phyloP scores from a whole-genome alignment of 2,797 vertebrate species.

The Sebastes melanostomus region DNA sequence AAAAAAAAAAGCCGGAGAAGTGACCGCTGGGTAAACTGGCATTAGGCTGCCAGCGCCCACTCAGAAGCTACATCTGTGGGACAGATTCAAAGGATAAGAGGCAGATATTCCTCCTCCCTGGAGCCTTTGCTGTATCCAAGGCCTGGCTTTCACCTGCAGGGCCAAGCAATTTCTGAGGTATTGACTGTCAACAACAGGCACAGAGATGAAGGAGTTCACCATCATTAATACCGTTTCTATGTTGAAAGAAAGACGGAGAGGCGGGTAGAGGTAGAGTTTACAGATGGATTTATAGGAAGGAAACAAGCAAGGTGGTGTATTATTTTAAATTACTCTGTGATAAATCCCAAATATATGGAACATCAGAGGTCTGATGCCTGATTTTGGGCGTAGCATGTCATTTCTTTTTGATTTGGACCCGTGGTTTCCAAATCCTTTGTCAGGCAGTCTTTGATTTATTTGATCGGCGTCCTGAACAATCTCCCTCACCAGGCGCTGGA shows the following conservation, averaged over 20 bases:
- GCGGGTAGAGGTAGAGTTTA: neutral
- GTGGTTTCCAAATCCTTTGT: neutral
- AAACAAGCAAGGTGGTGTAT: neutral
- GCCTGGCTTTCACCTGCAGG: slow-evolving; percentile 40
- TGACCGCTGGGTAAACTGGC: slow-evolving; percentile 43
- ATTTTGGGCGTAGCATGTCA: neutral
- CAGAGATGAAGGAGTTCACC: slow-evolving; percentile 22
- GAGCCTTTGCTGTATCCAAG: slow-evolving; percentile 1
- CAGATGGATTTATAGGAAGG: neutral
- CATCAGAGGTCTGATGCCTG: neutral
- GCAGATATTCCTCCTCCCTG: slow-evolving; percentile 17
- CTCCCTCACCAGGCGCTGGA: too few species aligned
- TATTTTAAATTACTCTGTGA: neutral
- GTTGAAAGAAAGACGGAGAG: neutral
- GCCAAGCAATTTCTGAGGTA: slow-evolving; percentile 3
- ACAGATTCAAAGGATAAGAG: slow-evolving; percentile 49
- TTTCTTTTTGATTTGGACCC: neutral
- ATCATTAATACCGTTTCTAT: slow-evolving; percentile 15
- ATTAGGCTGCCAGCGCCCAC: slow-evolving; percentile 46
- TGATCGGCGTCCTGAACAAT: too few species aligned
- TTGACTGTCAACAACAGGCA: slow-evolving; percentile 15
- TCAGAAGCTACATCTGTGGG: slow-evolving; percentile 42
- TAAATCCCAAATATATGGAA: neutral
- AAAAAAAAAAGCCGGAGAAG: neutral
- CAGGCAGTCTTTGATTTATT: too few species aligned